Percentiles rank a stretch among this genome's conserved stretches.
These are phyloP conservation scores for Siniperca undulata DNA, from an alignment of 2,797 vertebrate species.

Conservation along the genomic window DNA sequence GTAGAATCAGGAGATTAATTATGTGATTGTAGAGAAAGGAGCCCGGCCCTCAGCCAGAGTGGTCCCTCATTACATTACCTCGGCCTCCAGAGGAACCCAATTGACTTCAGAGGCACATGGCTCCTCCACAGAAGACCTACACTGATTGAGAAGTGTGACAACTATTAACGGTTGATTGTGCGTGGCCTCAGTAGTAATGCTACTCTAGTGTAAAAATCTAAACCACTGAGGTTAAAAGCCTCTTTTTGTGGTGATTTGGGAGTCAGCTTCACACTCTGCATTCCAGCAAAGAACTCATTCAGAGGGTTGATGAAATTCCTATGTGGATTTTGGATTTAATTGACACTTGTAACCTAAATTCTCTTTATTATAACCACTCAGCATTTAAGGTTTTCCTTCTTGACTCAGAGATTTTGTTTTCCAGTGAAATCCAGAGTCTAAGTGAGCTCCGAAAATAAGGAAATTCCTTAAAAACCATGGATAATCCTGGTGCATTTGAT, in stretches of 20 bases:
- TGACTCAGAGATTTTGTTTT: conserved; percentile 14
- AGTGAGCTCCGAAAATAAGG: conserved; percentile 25
- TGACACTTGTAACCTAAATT: conserved; percentile 6
- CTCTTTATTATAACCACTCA: background rate
- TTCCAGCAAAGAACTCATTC: background rate
- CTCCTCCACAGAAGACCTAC: conserved; percentile 49
- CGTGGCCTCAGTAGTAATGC: background rate
- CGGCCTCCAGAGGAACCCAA: conserved; percentile 76
- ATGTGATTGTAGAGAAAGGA: conserved; percentile 73
- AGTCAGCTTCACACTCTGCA: background rate
- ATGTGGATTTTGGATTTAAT: background rate
- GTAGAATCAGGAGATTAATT: conserved; percentile 85
- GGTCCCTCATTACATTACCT: conserved; percentile 83
- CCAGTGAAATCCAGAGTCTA: conserved; percentile 17
- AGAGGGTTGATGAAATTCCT: background rate
- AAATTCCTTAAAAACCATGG: conserved; percentile 65
- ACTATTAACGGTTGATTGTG: conserved; percentile 56
- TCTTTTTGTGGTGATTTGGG: conserved; percentile 9
- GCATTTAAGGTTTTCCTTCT: conserved; percentile 5
- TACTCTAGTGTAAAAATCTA: conserved; percentile 10
- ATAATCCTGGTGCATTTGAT: conserved; percentile 58
- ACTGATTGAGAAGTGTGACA: conserved; percentile 75
- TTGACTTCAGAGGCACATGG: conserved; percentile 72
- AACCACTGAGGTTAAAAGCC: conserved; percentile 5
- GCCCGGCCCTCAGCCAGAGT: conserved; percentile 64